Conservation (phyloP, 2,797 vertebrate genomes). For the Anolis apletophallus region DNA sequence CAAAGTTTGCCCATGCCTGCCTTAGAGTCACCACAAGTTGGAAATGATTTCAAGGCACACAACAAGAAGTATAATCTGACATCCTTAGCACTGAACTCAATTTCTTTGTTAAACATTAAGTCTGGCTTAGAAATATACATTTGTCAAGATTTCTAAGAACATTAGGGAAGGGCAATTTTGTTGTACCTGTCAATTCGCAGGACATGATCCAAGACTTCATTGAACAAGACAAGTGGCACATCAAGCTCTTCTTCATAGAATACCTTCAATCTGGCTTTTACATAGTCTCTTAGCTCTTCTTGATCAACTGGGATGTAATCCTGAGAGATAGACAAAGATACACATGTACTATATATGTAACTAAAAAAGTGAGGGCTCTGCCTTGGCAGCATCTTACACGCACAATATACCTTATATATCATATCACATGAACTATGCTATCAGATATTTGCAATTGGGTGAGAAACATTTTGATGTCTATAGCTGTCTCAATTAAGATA, state of each 20-base stretch:
- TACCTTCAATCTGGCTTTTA: slow-evolving; percentile 97
- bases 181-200: slow-evolving; percentile 93
- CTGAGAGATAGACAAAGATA: slow-evolving; percentile 69
- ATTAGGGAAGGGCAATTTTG: slow-evolving; percentile 22
- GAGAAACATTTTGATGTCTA: background rate
- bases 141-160: slow-evolving; percentile 1
- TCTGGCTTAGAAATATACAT: background rate
- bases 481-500: background rate
- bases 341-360: background rate
- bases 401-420: background rate
- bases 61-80: background rate
- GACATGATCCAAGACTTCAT: slow-evolving; percentile 97
- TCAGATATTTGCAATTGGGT: background rate
- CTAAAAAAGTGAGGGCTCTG: background rate
- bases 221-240: slow-evolving; percentile 96
- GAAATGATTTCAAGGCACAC: background rate
- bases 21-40: too few relatives aligned
- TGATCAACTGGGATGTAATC: slow-evolving; percentile 99
- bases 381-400: background rate
- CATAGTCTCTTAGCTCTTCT: slow-evolving; percentile 96
- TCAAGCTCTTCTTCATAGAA: slow-evolving; percentile 99
- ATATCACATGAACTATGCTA: too few relatives aligned
- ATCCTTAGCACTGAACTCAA: background rate
- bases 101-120: background rate
- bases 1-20: too few relatives aligned